A percentile compares a stretch with the other conserved stretches of the same genome.
Evolutionary conservation across 2,888 invertebrate species (phyloP).

Genomic region (Athalia circularis): DNA sequence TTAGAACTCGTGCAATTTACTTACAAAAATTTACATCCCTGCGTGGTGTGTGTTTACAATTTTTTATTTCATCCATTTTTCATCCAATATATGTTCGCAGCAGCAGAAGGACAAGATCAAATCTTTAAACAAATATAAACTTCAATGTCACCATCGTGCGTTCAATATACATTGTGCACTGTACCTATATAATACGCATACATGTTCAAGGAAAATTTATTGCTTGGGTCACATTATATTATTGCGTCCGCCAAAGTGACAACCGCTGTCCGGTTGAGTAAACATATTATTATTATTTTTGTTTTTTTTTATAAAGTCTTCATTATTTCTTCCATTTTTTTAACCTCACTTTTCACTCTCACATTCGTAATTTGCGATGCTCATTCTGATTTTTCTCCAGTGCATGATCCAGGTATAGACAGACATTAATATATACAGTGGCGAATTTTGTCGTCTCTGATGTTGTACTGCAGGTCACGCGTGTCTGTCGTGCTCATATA

Average conservation of each 20-base stretch:
- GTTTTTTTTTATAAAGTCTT: background rate
- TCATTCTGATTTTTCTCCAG: too few species aligned
- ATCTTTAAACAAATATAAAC: slow-evolving; percentile 21
- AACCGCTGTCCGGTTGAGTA: background rate
- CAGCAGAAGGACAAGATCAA: slow-evolving; percentile 18
- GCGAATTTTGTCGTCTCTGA: too few species aligned
- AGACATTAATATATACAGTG: too few species aligned
- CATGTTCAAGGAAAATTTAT: too few species aligned
- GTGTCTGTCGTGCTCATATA: slow-evolving; percentile 10
- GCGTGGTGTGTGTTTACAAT: background rate
- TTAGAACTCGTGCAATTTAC: background rate
- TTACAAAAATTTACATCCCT: slow-evolving; percentile 13
- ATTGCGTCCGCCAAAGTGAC: slow-evolving; percentile 14
- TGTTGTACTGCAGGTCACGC: background rate
- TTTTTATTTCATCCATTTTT: background rate
- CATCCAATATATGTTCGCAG: too few species aligned
- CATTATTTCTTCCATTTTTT: background rate
- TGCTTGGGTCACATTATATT: background rate
- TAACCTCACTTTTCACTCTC: background rate
- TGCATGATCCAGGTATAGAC: too few species aligned
- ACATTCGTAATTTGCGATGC: too few species aligned
- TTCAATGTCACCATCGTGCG: slow-evolving; percentile 3
- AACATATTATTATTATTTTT: background rate
- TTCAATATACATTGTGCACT: too few species aligned
- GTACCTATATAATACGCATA: too few species aligned